Evolutionary conservation across 1,140 invertebrate species (phyloP), one percentile per base, ranked within the genome.

Genomic region (Asbolus verrucosus): DNA sequence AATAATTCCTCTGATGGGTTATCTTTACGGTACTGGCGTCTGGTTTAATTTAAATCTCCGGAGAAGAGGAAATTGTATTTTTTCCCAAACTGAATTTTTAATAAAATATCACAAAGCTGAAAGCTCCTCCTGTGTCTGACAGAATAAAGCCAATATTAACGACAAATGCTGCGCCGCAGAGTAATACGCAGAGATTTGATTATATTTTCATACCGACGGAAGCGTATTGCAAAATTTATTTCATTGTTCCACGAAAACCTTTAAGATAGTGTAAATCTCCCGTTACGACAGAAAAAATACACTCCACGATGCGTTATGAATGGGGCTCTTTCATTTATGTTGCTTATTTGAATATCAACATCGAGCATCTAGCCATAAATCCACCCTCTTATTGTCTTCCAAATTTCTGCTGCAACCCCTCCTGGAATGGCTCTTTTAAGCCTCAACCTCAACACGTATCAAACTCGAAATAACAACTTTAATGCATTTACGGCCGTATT

Each of bases 261-360:
- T 54, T 54, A 54, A 54, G 46, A 54, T 54, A 54, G 46, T 13
- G 21, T 24, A 9, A 21, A 50, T n/a, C 16, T 19, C 43, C n/a
- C 21, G 43, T 21, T 11, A 6, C 21, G 33, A 36, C 19, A 6
- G 16, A 19, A 50, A 50, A 50, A 50, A 50, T n/a, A 18, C 15
- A 21, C 6, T 6, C 6, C 43, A 18, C 43, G 15, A 36, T 36
- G 33, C 33, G 33, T n/a, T 50, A 50, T 50, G 43, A 50, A 50
- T 50, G 21, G 11, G 13, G 11, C 8, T 21, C 46, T 21, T 54
- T 54, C 46, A 54, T 54, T 54, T 54, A 54, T 31, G 46, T 54
- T 54, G 27, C 46, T 54, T 54, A 54, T 54, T 54, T 54, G 46
- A 54, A 54, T 54, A 54, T 54, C 46, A 54, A 54, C 46, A 54